Conservation (phyloP, 1,140 invertebrate species). For the Papilio dardanus region DNA sequence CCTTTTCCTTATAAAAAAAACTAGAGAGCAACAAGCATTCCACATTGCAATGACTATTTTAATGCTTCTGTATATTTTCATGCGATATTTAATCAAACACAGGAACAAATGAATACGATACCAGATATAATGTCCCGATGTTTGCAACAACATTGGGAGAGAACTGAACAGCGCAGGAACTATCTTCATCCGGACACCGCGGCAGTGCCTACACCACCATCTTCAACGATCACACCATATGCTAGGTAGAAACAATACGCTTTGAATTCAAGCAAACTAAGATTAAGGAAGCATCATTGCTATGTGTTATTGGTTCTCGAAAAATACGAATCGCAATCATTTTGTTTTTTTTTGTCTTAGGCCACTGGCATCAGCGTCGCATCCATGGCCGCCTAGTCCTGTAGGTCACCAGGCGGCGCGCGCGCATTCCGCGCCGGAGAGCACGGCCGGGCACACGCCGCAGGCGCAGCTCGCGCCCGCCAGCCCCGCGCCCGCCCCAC, state of each 20-base stretch:
- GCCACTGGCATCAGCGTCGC: slow-evolving; percentile 83
- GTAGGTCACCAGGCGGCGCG: slow-evolving; percentile 87
- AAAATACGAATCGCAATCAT: no score
- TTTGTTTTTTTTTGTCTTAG: slow-evolving; percentile 59
- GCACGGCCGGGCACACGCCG: slow-evolving; percentile 81
- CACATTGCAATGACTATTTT: not conserved
- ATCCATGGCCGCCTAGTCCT: slow-evolving; percentile 89
- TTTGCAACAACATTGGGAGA: slow-evolving; percentile 86
- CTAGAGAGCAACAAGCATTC: not conserved
- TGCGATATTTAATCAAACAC: slow-evolving; percentile 53
- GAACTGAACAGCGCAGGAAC: slow-evolving; percentile 89
- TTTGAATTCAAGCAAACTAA: not conserved
- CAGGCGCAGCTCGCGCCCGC: slow-evolving; percentile 62
- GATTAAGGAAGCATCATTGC: not conserved
- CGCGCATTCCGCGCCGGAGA: slow-evolving; percentile 89
- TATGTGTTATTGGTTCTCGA: not conserved
- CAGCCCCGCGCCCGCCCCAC: slow-evolving; percentile 69
- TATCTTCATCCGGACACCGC: slow-evolving; percentile 93
- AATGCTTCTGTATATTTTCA: not conserved
- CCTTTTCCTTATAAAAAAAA: not conserved
- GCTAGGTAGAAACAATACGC: slow-evolving; percentile 56
- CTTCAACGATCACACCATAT: slow-evolving; percentile 68
- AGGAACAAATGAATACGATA: slow-evolving; percentile 90
- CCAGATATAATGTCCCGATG: slow-evolving; percentile 91
- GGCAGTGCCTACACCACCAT: slow-evolving; percentile 78